A percentile compares a stretch with the other conserved stretches of the same genome.
These are phyloP conservation scores for Phalangium opilio DNA, from an alignment of 2,888 invertebrate species.

Conservation along the genomic window DNA sequence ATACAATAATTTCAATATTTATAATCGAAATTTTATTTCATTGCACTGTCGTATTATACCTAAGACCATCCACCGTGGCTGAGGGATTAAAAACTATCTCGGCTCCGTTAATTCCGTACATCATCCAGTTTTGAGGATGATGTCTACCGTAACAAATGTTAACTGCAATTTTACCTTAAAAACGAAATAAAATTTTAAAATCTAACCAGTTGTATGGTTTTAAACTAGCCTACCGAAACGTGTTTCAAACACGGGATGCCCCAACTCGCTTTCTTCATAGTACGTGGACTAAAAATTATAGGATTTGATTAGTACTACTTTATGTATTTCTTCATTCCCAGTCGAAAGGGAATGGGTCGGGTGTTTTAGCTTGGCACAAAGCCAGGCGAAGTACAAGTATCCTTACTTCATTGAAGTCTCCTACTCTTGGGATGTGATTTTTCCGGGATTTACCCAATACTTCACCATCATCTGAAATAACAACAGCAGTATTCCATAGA, in stretches of 20 bases:
- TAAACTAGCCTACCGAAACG: slow-evolving; percentile 51
- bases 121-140: slow-evolving; percentile 94
- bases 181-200: neutral
- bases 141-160: slow-evolving; percentile 98
- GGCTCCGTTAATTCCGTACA: slow-evolving; percentile 91
- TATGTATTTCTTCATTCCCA: no score
- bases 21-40: no score
- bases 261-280: slow-evolving; percentile 82
- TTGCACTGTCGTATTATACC: no score
- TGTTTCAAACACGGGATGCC: slow-evolving; percentile 83
- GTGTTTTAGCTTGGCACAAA: no score
- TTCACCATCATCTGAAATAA: slow-evolving; percentile 69
- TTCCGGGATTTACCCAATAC: slow-evolving; percentile 91
- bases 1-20: neutral
- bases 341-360: no score
- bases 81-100: slow-evolving; percentile 98
- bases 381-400: no score
- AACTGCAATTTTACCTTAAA: slow-evolving; percentile 55
- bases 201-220: no score
- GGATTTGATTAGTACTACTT: no score
- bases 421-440: slow-evolving; percentile 93
- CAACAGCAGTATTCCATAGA: slow-evolving; percentile 88
- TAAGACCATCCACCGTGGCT: slow-evolving; percentile 56
- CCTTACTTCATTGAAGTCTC: slow-evolving; percentile 80
- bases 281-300: slow-evolving; percentile 67